Conservation (phyloP, 2,113 vertebrate genomes). For the Saguinus imperator region DNA sequence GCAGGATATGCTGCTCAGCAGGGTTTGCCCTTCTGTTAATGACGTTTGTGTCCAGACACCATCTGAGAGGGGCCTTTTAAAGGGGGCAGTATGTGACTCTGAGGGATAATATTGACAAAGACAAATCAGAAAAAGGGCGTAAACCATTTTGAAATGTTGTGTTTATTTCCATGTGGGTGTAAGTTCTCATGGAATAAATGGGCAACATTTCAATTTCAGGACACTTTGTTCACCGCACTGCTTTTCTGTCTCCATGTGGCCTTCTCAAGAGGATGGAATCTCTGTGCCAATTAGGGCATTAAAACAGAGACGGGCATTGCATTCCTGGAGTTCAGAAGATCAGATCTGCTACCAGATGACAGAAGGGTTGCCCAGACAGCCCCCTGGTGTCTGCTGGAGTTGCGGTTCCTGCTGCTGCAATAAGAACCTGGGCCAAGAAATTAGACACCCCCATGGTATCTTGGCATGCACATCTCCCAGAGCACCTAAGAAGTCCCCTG, state of each 20-base stretch:
- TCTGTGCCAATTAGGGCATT: not conserved
- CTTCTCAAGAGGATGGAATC: not conserved
- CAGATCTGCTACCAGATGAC: not conserved
- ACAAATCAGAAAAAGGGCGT: not conserved
- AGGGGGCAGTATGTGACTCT: not conserved
- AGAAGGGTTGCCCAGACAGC: not conserved
- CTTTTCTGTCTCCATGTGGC: not conserved
- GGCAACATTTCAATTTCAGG: not conserved
- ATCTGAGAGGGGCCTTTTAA: not conserved
- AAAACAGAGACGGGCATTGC: not conserved
- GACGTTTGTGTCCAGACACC: not conserved
- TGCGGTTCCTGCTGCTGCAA: not conserved
- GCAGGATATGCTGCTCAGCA: not conserved
- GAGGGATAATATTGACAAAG: not conserved
- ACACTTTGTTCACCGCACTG: not conserved
- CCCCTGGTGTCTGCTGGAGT: not conserved
- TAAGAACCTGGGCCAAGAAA: slow-evolving; percentile 4
- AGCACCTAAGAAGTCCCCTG: slow-evolving; percentile 23
- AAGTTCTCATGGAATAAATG: not conserved
- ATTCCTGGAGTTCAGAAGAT: not conserved
- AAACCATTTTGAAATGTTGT: not conserved
- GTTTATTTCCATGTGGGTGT: not conserved
- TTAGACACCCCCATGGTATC: slow-evolving; percentile 38
- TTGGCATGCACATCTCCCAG: slow-evolving; percentile 59
- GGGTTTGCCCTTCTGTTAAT: not conserved